A percentile compares a stretch with the other conserved stretches of the same genome.
These are phyloP conservation scores for Silurus meridionalis DNA, from an alignment of 2,113 vertebrate genomes.

Conservation along the genomic window DNA sequence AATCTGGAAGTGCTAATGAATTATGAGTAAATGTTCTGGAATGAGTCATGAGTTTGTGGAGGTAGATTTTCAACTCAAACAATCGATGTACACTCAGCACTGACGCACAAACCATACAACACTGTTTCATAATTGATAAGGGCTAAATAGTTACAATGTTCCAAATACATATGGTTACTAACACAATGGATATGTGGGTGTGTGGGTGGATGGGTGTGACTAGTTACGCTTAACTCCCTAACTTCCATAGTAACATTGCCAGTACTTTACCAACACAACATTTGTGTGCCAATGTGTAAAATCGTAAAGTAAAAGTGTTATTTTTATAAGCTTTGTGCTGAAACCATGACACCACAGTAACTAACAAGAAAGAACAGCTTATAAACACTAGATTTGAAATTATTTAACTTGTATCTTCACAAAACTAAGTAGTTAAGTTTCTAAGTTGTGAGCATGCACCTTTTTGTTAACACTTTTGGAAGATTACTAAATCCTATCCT, in stretches of 20 bases:
- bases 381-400: background rate
- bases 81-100: constrained; percentile 49
- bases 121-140: constrained; percentile 39
- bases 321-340: background rate
- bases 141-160: constrained; percentile 34
- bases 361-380: background rate
- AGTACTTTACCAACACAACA: background rate
- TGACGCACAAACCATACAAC: constrained; percentile 10
- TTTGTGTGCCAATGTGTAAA: background rate
- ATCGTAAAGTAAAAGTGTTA: background rate
- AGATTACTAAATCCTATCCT: background rate
- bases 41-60: constrained; percentile 18
- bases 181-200: background rate
- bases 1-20: constrained; percentile 56
- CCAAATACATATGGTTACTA: background rate
- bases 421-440: too few relatives aligned
- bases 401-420: background rate
- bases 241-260: too few relatives aligned
- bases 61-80: constrained; percentile 35
- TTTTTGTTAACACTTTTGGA: too few relatives aligned
- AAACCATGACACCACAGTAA: background rate
- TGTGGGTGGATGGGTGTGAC: background rate
- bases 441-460: too few relatives aligned
- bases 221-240: background rate
- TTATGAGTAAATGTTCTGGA: background rate